Evolutionary conservation across 2,888 invertebrate genomes (phyloP).

Genomic region (Ochlodes sylvanus): DNA sequence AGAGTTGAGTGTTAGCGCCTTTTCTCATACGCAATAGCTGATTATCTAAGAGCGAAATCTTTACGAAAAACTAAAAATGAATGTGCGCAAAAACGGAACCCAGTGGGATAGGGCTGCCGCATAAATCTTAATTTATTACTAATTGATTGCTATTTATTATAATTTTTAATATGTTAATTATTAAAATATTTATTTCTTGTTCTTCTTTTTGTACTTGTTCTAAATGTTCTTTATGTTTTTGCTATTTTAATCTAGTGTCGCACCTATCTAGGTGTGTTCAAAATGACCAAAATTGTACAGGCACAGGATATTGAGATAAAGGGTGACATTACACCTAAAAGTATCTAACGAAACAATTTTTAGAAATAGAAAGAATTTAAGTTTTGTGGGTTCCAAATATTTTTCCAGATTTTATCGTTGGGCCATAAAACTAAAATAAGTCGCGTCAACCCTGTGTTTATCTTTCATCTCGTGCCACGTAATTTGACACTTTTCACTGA

Average conservation of each 20-base stretch:
- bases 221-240: too few species aligned
- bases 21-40: slow-evolving; percentile 48
- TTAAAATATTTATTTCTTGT: background rate
- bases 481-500: slow-evolving; percentile 84
- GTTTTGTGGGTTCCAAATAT: background rate
- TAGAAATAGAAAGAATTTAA: too few species aligned
- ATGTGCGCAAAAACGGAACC: slow-evolving; percentile 73
- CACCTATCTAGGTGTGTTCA: background rate
- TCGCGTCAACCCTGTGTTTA: slow-evolving; percentile 68
- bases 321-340: too few species aligned
- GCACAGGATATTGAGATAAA: too few species aligned
- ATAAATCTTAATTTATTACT: slow-evolving; percentile 49
- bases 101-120: slow-evolving; percentile 66
- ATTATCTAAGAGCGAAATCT: slow-evolving; percentile 81
- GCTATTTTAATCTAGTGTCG: too few species aligned
- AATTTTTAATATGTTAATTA: slow-evolving; percentile 37
- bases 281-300: background rate
- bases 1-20: slow-evolving; percentile 39
- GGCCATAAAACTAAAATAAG: slow-evolving; percentile 30
- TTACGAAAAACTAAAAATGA: slow-evolving; percentile 78
- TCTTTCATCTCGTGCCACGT: slow-evolving; percentile 81
- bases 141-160: slow-evolving; percentile 45
- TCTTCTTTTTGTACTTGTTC: too few species aligned
- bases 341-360: too few species aligned
- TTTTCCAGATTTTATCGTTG: slow-evolving; percentile 9